phyloP scores from a whole-genome alignment of 2,888 invertebrate genomes.

The Exocentrus adspersus region DNA sequence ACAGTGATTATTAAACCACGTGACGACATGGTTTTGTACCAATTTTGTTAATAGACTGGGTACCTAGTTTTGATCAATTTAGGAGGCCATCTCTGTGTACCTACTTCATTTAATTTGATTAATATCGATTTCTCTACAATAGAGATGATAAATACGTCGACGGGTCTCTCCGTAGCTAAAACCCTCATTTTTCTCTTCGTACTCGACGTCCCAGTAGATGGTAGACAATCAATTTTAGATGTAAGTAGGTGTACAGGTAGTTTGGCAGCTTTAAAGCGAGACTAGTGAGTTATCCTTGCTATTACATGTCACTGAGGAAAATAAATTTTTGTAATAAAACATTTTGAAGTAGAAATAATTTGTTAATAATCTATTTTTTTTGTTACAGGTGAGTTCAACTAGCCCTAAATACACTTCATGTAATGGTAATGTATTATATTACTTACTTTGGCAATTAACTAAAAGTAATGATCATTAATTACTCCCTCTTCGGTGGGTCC shows the following conservation, averaged over 20 bases:
- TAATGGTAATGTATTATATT: neutral
- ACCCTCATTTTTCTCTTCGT: neutral
- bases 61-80: too few species aligned
- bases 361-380: neutral
- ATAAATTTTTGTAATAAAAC: too few species aligned
- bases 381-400: neutral
- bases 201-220: neutral
- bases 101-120: constrained; percentile 11
- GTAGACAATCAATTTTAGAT: constrained; percentile 1
- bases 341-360: too few species aligned
- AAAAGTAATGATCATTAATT: too few species aligned
- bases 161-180: neutral
- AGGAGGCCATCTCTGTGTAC: too few species aligned
- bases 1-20: too few species aligned
- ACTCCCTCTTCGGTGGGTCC: too few species aligned
- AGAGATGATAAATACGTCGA: constrained; percentile 7
- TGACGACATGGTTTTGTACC: too few species aligned
- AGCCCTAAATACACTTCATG: neutral
- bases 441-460: too few species aligned
- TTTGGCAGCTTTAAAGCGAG: neutral
- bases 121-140: constrained; percentile 2
- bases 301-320: neutral
- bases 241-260: neutral
- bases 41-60: too few species aligned
- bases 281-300: neutral